Percentiles rank a stretch among this genome's conserved stretches.
Evolutionary conservation across 2,888 invertebrate genomes (phyloP).

Genomic region (Eilema sororculum): DNA sequence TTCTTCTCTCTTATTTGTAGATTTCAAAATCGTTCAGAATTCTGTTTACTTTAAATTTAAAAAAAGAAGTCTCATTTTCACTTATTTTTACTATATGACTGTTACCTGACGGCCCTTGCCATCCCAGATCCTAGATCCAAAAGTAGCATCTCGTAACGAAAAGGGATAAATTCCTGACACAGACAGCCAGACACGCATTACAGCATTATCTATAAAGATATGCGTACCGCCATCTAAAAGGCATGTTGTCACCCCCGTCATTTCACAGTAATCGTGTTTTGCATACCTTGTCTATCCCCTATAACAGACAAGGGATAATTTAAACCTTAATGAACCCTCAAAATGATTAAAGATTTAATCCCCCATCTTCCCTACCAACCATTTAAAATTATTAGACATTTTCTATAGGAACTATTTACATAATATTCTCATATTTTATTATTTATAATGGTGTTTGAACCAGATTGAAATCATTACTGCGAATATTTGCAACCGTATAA

Average conservation of each 20-base stretch:
- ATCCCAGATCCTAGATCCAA: not conserved
- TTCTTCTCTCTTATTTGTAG: too few species aligned
- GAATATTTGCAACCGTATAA: too few species aligned
- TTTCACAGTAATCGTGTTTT: slow-evolving; percentile 28
- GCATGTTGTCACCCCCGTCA: slow-evolving; percentile 25
- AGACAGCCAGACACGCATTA: not conserved
- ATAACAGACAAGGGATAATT: slow-evolving; percentile 27
- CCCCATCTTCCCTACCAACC: slow-evolving; percentile 2
- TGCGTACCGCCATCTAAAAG: slow-evolving; percentile 11
- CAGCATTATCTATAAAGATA: slow-evolving; percentile 15
- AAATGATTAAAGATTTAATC: slow-evolving; percentile 23
- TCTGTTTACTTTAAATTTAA: too few species aligned
- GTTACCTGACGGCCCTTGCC: too few species aligned
- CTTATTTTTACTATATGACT: not conserved
- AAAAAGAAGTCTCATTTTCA: not conserved
- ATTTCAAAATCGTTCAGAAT: too few species aligned
- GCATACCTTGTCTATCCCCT: slow-evolving; percentile 30
- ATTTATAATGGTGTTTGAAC: not conserved
- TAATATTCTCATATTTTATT: not conserved
- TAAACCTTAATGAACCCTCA: slow-evolving; percentile 29
- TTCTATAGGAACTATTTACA: not conserved
- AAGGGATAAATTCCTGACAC: not conserved
- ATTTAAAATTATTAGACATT: slow-evolving; percentile 11
- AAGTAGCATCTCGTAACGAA: not conserved
- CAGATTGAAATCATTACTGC: too few species aligned